Evolutionary conservation across 2,113 vertebrate genomes (phyloP), one percentile per base, ranked within the genome.

Genomic region (Pluvialis apricaria): DNA sequence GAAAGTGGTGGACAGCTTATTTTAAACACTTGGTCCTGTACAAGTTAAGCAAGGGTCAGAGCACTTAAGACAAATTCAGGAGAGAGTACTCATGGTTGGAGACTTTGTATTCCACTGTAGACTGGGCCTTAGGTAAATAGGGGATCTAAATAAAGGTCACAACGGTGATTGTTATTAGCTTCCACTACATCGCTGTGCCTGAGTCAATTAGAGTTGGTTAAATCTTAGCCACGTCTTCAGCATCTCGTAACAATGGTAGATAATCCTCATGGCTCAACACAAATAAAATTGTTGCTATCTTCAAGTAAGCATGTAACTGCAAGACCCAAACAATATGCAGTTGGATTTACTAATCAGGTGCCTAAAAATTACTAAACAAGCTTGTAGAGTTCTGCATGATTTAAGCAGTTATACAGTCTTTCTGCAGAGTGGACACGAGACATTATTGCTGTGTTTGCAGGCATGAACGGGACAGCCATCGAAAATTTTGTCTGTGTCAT

Each of bases 401-500:
- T 68, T 75, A 31, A 75, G 17, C 13, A 77, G 8, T 77, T 66
- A 14, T 15, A 77, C 16, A 58, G 15, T 15, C 10, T 73, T 75
- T 70, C n/a, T 4, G 1, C 26, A 49, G 32, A 81, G 4, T 31
- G 15, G 8, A 40, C 15, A 26, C 15, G 32, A 12, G 28, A 58
- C 44, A 57, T 86, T 58, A 17, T 82, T 84, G 19, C 18, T 82
- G 34, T 82, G 11, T 86, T 92, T 93, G 22, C 94, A 98, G 97
- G 45, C 7, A 89, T 62, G 64, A 57, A 94, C 9, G 95, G 75
- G 34, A 96, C 98, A 22, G 88, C 95, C 6, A 94, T 94, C 54
- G 87, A 80, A 34, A 97, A 98, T 57, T 94, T 98, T 73, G 66
- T 44, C 49, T 98, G 98, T 40, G 22, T 92, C 1, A 84, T 98